These are phyloP conservation scores for Muscicapa comitata DNA, from an alignment of 2,797 vertebrate species.

Conservation along the genomic window DNA sequence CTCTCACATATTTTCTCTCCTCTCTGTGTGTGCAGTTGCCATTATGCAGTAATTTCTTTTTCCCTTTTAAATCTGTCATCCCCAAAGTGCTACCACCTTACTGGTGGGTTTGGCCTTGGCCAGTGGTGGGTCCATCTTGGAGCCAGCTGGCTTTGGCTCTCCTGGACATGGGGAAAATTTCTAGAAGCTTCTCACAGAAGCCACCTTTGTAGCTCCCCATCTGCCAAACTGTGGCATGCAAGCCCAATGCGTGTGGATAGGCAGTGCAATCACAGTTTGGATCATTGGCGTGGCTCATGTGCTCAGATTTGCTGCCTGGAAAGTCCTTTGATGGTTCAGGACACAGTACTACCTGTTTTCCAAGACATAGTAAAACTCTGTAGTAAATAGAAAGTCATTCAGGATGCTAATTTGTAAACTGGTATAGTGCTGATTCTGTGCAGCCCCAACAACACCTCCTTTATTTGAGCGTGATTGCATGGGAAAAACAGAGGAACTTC, in stretches of 20 bases:
- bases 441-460: not conserved
- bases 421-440: not conserved
- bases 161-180: not conserved
- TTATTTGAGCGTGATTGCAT: not conserved
- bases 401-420: not conserved
- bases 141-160: not conserved
- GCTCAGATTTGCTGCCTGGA: not conserved
- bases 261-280: accelerated
- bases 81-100: accelerated
- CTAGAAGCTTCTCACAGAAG: not conserved
- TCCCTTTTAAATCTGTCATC: not conserved
- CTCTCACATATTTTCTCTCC: not conserved
- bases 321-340: not conserved
- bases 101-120: accelerated
- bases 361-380: not conserved
- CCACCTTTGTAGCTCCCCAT: not conserved
- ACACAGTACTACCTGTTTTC: not conserved
- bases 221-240: not conserved
- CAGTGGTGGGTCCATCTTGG: not conserved
- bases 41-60: not conserved
- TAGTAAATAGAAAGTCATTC: not conserved
- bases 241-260: not conserved
- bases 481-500: not conserved
- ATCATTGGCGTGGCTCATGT: not conserved
- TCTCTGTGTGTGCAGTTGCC: not conserved